Evolutionary conservation across 2,888 invertebrate genomes (phyloP).

Genomic region (Hypomecis atomaria): DNA sequence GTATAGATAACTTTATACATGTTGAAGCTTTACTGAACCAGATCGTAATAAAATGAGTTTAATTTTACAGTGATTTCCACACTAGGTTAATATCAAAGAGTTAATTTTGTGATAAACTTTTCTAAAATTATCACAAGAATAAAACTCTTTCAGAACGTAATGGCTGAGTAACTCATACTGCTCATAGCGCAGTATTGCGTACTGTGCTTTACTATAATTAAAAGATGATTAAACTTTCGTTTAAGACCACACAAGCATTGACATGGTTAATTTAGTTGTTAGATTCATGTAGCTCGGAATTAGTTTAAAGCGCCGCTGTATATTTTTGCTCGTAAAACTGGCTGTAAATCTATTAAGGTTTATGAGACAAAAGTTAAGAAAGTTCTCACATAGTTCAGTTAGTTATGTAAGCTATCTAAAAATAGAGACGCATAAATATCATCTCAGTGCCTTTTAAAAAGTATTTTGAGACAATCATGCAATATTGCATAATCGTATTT

Average conservation of each 20-base stretch:
- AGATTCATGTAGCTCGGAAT: slow-evolving; percentile 21
- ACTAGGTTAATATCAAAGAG: no score
- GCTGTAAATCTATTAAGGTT: slow-evolving; percentile 24
- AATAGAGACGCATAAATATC: no score
- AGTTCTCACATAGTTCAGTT: background rate
- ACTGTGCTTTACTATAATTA: slow-evolving; percentile 6
- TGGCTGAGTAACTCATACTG: background rate
- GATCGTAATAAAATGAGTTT: no score
- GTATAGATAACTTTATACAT: no score
- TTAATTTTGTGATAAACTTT: no score
- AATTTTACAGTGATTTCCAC: no score
- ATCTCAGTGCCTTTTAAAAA: no score
- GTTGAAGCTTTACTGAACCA: no score
- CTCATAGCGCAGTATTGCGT: background rate
- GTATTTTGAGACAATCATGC: no score
- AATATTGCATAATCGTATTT: no score
- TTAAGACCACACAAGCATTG: slow-evolving; percentile 33
- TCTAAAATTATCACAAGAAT: no score
- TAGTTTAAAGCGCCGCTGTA: slow-evolving; percentile 10
- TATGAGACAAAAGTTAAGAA: slow-evolving; percentile 13
- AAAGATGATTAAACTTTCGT: slow-evolving; percentile 24
- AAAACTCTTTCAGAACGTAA: background rate
- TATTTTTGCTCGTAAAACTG: slow-evolving; percentile 11
- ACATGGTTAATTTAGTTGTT: slow-evolving; percentile 30
- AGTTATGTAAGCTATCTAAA: background rate